Evolutionary conservation across 2,113 vertebrate species (phyloP).

Genomic region (Pachypanchax playfairii): DNA sequence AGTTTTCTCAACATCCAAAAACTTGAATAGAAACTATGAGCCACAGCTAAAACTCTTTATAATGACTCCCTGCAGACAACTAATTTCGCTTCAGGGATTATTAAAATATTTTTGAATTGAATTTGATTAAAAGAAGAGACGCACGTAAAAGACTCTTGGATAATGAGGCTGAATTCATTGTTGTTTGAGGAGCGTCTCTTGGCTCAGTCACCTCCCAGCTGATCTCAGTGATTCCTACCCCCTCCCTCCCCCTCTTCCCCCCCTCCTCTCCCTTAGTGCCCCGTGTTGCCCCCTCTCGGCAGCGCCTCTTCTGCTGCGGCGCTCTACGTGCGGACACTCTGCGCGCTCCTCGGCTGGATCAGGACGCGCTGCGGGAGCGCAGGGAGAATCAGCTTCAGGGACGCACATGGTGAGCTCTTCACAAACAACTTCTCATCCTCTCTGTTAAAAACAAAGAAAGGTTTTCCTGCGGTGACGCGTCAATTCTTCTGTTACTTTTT

Average conservation of each 20-base stretch:
- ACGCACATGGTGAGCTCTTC: constrained; percentile 77
- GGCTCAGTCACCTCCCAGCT: constrained; percentile 57
- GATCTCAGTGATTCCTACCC: constrained; percentile 38
- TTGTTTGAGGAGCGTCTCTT: constrained; percentile 20
- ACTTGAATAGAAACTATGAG: too few relatives aligned
- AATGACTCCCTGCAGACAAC: too few relatives aligned
- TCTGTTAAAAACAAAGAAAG: too few relatives aligned
- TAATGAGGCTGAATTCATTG: too few relatives aligned
- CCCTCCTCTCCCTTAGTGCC: too few relatives aligned
- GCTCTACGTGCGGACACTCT: constrained; percentile 63
- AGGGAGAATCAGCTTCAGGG: constrained; percentile 37
- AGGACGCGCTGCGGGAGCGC: constrained; percentile 35
- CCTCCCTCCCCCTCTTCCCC: not conserved
- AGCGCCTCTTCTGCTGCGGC: constrained; percentile 26
- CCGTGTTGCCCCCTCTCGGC: constrained; percentile 17
- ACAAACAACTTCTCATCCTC: not conserved
- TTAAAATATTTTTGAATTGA: too few relatives aligned
- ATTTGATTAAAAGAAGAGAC: too few relatives aligned
- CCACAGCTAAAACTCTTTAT: too few relatives aligned
- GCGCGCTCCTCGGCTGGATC: constrained; percentile 51
- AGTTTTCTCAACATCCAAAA: too few relatives aligned
- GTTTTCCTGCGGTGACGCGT: too few relatives aligned
- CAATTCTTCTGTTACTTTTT: not conserved
- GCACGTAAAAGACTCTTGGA: too few relatives aligned
- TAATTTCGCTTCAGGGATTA: too few relatives aligned